Percentiles rank a stretch among this genome's conserved stretches.
These are phyloP conservation scores for Laupala kohalensis DNA, from an alignment of 1,140 invertebrate genomes.

Conservation along the genomic window DNA sequence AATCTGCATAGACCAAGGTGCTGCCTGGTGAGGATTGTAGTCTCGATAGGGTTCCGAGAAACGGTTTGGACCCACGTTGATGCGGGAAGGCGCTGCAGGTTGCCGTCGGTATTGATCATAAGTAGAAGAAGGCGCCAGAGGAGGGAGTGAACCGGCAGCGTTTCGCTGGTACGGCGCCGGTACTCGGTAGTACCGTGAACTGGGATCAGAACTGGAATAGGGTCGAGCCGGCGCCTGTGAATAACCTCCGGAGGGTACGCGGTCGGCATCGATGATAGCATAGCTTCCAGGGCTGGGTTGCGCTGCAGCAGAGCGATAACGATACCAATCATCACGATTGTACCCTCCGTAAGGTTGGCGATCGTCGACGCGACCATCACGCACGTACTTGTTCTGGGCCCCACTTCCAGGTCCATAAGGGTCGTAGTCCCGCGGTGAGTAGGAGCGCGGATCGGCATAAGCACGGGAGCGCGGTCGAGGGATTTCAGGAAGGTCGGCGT, in stretches of 20 bases:
- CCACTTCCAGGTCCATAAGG: background rate
- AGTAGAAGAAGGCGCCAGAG: background rate
- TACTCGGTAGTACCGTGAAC: background rate
- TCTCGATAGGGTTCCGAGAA: constrained; percentile 17
- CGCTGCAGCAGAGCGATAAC: background rate
- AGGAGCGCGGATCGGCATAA: constrained; percentile 22
- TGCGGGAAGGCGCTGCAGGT: background rate
- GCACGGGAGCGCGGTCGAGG: constrained; percentile 29
- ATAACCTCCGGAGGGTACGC: background rate
- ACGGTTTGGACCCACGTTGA: background rate
- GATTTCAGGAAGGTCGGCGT: constrained; percentile 33
- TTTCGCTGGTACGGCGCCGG: constrained; percentile 8
- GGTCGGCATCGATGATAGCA: constrained; percentile 6
- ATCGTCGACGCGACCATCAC: constrained; percentile 5
- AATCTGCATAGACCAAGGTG: constrained; percentile 32
- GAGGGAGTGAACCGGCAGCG: background rate
- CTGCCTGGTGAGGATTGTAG: constrained; percentile 14
- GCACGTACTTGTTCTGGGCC: constrained; percentile 1
- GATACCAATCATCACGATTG: background rate
- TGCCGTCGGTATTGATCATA: background rate
- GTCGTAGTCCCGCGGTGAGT: constrained; percentile 1
- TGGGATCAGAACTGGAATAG: background rate
- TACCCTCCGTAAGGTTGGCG: background rate
- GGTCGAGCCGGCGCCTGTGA: background rate
- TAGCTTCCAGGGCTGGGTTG: background rate